These are phyloP conservation scores for Physella acuta DNA, from an alignment of 1,140 invertebrate species.

Conservation along the genomic window DNA sequence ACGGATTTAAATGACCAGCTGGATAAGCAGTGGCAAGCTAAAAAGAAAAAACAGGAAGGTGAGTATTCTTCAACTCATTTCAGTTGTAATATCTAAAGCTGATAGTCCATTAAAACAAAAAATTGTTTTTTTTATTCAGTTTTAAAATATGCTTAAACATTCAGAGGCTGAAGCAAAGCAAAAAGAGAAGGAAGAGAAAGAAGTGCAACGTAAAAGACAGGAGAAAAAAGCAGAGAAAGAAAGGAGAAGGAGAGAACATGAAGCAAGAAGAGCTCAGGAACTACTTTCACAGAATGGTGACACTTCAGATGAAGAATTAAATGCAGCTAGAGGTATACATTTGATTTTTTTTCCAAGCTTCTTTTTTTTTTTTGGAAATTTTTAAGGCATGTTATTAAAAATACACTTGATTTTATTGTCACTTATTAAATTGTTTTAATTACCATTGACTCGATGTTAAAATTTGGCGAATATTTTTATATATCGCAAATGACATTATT, in stretches of 20 bases:
- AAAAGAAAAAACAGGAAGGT: constrained; percentile 41
- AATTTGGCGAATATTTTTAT: no score
- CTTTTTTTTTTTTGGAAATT: no score
- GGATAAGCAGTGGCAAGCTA: constrained; percentile 40
- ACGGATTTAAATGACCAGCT: constrained; percentile 40
- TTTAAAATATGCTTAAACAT: not conserved
- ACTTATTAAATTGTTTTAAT: no score
- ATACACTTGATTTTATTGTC: no score
- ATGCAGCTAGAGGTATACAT: constrained; percentile 19
- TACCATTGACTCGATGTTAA: no score
- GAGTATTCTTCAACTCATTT: not conserved
- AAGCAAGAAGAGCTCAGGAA: constrained; percentile 24
- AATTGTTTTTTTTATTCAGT: not conserved
- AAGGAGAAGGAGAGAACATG: constrained; percentile 31
- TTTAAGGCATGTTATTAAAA: no score
- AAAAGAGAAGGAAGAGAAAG: constrained; percentile 34
- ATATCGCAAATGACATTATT: no score
- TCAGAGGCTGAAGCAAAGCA: constrained; percentile 35
- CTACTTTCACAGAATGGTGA: constrained; percentile 19
- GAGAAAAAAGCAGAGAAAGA: constrained; percentile 40
- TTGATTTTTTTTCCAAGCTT: no score
- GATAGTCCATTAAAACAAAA: not conserved
- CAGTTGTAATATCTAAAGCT: not conserved
- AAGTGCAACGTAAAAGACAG: constrained; percentile 35
- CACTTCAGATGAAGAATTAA: constrained; percentile 25